Base-by-base conservation (phyloP, 1,140 invertebrate species). In the Schlechtendalia chinensis region DNA sequence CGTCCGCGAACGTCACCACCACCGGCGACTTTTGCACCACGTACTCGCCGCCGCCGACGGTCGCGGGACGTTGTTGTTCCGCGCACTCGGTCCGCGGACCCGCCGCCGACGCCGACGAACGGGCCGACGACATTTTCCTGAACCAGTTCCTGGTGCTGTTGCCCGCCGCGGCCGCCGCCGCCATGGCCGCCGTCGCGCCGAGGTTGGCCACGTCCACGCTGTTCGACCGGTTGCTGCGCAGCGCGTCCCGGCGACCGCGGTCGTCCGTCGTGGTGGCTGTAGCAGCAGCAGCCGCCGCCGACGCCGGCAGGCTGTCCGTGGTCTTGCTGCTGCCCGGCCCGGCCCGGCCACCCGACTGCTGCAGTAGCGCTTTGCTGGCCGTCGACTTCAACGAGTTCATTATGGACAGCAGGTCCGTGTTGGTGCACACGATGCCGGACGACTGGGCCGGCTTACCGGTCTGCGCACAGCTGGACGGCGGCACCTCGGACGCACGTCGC, bases 191-290 rank as follows among this genome's bases (percentile, higher is more conserved):
- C 22, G 87, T 86, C 45, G 88, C 88, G 82, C 90, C 88, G 45
- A 93, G 86, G 22, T 92, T 89, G 11, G 92, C 93, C 1, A 93
- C 89, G 84, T 94, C 92, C 83, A 94, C 94, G 85, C 93, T 94
- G 84, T 93, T 94, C 1, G 92, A 93, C 1, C 93, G 89, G 39
- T 87, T 88, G 81, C 89, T 91, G 75, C 90, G 90, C 29, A 92
- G 86, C 19, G 88, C 86, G 59, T 85, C 87, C 14, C 88, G 84
- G 80, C 87, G 88, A 8, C 8, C 8, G 56, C 88, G 86, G 79
- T 89, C 74, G 29, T 88, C 63, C 71, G 0, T n/a, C n/a, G n/a
- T n/a, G n/a, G n/a, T n/a, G n/a, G n/a, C n/a, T n/a, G n/a, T n/a
- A n/a, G n/a, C n/a, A n/a, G n/a, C n/a, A n/a, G n/a, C n/a, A 1